Base-by-base conservation (phyloP, 30 jellyfish, hydroid and myxozoan species). In the Pelagia noctiluca region DNA sequence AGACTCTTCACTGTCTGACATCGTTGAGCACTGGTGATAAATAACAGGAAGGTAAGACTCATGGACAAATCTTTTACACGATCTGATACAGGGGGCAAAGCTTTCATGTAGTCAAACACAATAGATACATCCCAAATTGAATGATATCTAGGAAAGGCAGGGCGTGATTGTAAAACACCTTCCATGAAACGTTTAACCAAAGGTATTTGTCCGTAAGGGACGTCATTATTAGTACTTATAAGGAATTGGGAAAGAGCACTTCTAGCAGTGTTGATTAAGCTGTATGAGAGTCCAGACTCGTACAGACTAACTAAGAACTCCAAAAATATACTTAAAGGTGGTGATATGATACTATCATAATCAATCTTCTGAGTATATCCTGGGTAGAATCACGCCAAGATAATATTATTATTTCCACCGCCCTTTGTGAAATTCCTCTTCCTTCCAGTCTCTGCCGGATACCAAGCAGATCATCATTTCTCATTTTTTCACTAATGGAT, bases 151-250 rank as follows among this genome's bases (percentile, higher is more conserved):
- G 84, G 84, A 5, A 71, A 36, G 8, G 71, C 0, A 19, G 84
- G 84, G 46, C 84, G 84, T 35, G 18, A 19, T 11, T 71, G 37
- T 21, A 71, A 71, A 0, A 71, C 70, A 11, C 69, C 84, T 23
- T 30, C 25, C 67, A 71, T 38, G 38, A 71, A 71, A 25, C 73
- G 84, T 48, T 37, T 71, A 2, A 71, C 84, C 13, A 71, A 34
- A 0, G 84, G 84, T 47, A 37, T 16, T 24, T 38, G 67, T 24
- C 84, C 84, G 42, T 35, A 71, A 19, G 72, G 72, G 8, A 57
- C 72, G 8, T 26, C 72, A 57, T 21, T 57, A 8, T 21, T 8
- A 8, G 23, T 8, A 5, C 21, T 5, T 8, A 57, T 4, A 21
- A 57, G 11, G 8, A 24, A 21, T 42, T n/a, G n/a, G n/a, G 57